A percentile compares a stretch with the other conserved stretches of the same genome.
Conservation (phyloP, 2,797 vertebrate species). For the Sebastes trivittatus region DNA sequence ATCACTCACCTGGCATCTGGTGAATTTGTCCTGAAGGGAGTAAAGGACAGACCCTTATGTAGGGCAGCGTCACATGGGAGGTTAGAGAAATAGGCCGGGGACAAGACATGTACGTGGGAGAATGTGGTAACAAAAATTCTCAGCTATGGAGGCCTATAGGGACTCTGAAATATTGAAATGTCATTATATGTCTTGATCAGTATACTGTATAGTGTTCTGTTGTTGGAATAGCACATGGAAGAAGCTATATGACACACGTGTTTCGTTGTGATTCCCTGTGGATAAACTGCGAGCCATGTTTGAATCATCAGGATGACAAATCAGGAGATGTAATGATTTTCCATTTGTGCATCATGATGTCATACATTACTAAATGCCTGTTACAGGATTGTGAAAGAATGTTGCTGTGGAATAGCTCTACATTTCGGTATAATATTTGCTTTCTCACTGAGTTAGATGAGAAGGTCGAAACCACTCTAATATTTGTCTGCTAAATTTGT, state of each 20-base stretch:
- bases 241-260: background rate
- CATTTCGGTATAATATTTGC: background rate
- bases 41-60: background rate
- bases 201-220: background rate
- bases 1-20: conserved; percentile 3
- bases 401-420: too few relatives aligned
- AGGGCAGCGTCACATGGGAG: background rate
- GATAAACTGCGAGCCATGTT: conserved; percentile 2
- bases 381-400: background rate
- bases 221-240: background rate
- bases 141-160: background rate
- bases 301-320: conserved; percentile 8
- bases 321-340: conserved; percentile 3
- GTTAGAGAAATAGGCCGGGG: background rate
- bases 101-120: background rate
- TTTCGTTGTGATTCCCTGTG: background rate
- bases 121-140: background rate
- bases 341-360: conserved; percentile 1
- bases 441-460: background rate
- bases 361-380: background rate
- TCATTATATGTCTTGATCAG: background rate
- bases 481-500: background rate
- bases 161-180: background rate
- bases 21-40: conserved; percentile 13
- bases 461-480: background rate